These are phyloP conservation scores for Stratiomys singularior DNA, from an alignment of 2,888 invertebrate species.

Conservation along the genomic window DNA sequence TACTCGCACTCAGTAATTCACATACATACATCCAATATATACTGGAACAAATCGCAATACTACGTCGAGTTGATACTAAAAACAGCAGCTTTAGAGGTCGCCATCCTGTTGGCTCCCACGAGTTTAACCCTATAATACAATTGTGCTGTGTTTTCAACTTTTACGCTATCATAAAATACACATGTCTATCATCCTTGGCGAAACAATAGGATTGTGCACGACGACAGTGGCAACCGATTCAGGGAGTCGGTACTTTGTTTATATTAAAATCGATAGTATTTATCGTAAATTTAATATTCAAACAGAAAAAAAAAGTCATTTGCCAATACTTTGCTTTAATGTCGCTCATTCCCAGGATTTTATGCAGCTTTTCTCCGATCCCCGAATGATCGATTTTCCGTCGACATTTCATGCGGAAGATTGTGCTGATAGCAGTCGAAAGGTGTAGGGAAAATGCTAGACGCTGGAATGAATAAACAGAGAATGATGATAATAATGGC, in stretches of 20 bases:
- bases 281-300: conserved; percentile 25
- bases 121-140: not conserved
- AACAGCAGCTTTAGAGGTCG: too few relatives aligned
- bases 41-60: too few relatives aligned
- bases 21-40: too few relatives aligned
- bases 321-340: conserved; percentile 6
- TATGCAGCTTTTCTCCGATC: not conserved
- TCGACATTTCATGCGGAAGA: not conserved
- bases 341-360: not conserved
- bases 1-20: not conserved
- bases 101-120: too few relatives aligned
- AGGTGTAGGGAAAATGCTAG: not conserved
- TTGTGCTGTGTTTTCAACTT: not conserved
- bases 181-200: not conserved
- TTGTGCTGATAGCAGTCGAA: not conserved
- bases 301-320: conserved; percentile 16
- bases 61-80: too few relatives aligned
- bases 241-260: not conserved
- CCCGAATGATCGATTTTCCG: not conserved
- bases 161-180: not conserved
- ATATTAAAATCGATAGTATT: conserved; percentile 25
- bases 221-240: not conserved
- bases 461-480: not conserved
- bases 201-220: not conserved
- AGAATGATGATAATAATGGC: not conserved